These are phyloP conservation scores for Salvelinus namaycush DNA, from an alignment of 2,113 vertebrate genomes.

Conservation along the genomic window DNA sequence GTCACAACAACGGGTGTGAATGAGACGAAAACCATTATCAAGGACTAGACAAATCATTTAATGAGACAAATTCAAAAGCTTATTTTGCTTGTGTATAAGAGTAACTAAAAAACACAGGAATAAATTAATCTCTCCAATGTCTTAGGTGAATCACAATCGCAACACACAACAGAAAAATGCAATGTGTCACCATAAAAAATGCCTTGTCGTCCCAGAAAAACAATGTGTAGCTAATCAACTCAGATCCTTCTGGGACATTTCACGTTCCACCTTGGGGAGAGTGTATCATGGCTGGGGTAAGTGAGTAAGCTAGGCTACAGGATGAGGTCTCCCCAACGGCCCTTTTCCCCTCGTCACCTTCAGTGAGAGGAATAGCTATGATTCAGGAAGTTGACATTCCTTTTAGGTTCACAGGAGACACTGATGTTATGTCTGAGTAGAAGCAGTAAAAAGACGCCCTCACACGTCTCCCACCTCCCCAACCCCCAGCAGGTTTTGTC, in stretches of 20 bases:
- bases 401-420: slow-evolving; percentile 38
- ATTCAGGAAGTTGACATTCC: slow-evolving; percentile 63
- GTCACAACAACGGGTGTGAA: slow-evolving; percentile 39
- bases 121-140: background rate
- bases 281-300: slow-evolving; percentile 25
- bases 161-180: background rate
- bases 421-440: slow-evolving; percentile 69
- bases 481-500: slow-evolving; percentile 34
- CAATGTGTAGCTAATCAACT: slow-evolving; percentile 21
- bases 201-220: slow-evolving; percentile 29
- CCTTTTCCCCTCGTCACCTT: slow-evolving; percentile 43
- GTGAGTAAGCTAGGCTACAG: slow-evolving; percentile 41
- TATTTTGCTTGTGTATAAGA: background rate
- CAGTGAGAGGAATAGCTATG: slow-evolving; percentile 50
- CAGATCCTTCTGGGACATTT: slow-evolving; percentile 19
- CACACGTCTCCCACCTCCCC: slow-evolving; percentile 6
- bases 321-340: slow-evolving; percentile 22
- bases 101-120: slow-evolving; percentile 12
- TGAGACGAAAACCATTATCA: slow-evolving; percentile 37
- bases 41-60: slow-evolving; percentile 24
- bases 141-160: background rate
- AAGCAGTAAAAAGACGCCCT: slow-evolving; percentile 26
- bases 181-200: slow-evolving; percentile 29
- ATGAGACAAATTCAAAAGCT: background rate
- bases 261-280: slow-evolving; percentile 46